Conservation (phyloP, 2,113 vertebrate genomes). For the Nothoprocta pentlandii region DNA sequence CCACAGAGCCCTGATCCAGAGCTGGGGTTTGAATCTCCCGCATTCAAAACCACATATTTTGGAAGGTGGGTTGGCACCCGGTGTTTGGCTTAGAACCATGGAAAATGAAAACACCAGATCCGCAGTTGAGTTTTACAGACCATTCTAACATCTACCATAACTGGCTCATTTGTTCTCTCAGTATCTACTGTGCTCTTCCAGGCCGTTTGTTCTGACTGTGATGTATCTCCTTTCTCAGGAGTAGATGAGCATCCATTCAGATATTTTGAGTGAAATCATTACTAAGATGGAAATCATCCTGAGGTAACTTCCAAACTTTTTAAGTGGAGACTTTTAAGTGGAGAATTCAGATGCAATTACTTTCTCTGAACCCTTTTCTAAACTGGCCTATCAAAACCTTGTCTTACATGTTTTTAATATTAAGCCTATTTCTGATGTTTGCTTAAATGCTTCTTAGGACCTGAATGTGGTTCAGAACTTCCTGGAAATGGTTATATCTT, state of each 20-base stretch:
- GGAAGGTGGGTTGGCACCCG: neutral
- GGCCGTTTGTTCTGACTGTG: neutral
- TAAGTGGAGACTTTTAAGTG: neutral
- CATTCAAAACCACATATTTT: neutral
- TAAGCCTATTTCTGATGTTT: neutral
- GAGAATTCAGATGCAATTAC: neutral
- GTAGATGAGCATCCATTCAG: neutral
- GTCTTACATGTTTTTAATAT: neutral
- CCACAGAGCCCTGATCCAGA: neutral
- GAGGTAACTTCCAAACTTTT: neutral
- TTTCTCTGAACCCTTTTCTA: neutral
- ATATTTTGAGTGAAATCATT: neutral
- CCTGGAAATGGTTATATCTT: neutral
- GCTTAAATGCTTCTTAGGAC: neutral
- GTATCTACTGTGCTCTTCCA: neutral
- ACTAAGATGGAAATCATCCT: neutral
- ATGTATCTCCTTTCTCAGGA: neutral
- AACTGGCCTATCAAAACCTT: neutral
- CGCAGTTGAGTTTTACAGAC: neutral
- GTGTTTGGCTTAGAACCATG: neutral
- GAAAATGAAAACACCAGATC: neutral
- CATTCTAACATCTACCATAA: neutral
- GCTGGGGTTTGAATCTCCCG: neutral
- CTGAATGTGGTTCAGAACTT: neutral
- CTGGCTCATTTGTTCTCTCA: neutral